Evolutionary conservation across 2,797 vertebrate species (phyloP).

Genomic region (Erethizon dorsatum): DNA sequence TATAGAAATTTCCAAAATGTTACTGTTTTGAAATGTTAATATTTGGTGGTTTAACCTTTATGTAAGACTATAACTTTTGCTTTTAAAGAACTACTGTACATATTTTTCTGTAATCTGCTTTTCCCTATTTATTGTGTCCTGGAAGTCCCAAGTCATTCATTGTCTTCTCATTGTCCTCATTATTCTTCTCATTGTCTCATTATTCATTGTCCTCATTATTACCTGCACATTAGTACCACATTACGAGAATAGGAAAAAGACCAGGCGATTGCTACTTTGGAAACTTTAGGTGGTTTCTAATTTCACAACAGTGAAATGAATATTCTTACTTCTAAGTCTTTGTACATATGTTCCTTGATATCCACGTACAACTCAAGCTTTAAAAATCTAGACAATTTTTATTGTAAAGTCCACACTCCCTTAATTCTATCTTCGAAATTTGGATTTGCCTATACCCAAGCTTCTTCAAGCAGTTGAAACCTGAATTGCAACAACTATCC

Average conservation of each 20-base stretch:
- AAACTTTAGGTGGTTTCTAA: constrained; percentile 5
- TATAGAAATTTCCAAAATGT: neutral
- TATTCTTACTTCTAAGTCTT: neutral
- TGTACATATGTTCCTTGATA: neutral
- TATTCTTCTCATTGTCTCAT: too few relatives aligned
- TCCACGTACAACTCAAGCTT: neutral
- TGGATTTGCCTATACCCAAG: neutral
- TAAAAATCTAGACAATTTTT: constrained; percentile 21
- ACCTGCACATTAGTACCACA: neutral
- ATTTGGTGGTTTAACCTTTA: neutral
- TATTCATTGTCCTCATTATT: neutral
- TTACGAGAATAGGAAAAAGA: neutral
- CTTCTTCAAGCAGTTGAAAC: neutral
- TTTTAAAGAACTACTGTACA: neutral
- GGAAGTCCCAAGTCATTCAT: neutral
- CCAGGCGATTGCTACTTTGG: neutral
- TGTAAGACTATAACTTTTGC: neutral
- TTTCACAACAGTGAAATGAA: constrained; percentile 29
- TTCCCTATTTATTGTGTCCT: neutral
- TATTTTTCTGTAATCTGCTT: neutral
- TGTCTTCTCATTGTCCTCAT: neutral
- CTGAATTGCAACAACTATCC: neutral
- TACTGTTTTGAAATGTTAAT: constrained; percentile 23
- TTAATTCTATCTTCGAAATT: neutral
- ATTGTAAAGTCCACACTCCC: neutral